Evolutionary conservation across 30 jellyfish, hydroid and myxozoan genomes (phyloP).

Genomic region (Phacellophora camtschatica): DNA sequence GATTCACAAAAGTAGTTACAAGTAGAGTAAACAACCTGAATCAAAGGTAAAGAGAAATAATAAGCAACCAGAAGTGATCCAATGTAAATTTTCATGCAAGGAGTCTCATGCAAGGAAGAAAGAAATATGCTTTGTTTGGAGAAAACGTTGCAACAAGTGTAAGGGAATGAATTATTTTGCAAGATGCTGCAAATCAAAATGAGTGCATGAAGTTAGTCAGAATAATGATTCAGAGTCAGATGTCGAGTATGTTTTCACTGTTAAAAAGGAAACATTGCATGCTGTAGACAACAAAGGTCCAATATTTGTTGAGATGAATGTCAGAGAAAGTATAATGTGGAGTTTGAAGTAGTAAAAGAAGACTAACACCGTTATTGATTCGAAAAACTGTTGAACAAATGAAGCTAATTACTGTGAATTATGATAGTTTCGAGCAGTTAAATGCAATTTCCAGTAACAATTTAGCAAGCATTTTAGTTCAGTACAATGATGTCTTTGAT

Average conservation of each 20-base stretch:
- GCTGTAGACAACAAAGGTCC: not conserved
- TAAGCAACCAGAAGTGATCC: not conserved
- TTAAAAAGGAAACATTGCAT: not conserved
- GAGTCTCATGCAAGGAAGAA: not conserved
- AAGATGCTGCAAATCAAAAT: slow-evolving; percentile 14
- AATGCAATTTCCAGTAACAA: slow-evolving; percentile 15
- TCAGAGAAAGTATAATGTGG: slow-evolving; percentile 26
- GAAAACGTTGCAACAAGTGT: slow-evolving; percentile 16
- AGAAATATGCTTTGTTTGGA: slow-evolving; percentile 12
- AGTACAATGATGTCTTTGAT: slow-evolving; percentile 31
- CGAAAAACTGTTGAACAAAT: slow-evolving; percentile 20
- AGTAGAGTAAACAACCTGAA: slow-evolving; percentile 8
- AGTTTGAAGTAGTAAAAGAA: slow-evolving; percentile 20
- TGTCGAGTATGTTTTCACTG: not conserved
- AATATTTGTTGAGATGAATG: no score
- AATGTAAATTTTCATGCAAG: not conserved
- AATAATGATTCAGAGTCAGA: not conserved
- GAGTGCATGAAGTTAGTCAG: slow-evolving; percentile 28
- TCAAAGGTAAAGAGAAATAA: not conserved
- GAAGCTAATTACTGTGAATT: slow-evolving; percentile 14
- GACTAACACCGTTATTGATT: slow-evolving; percentile 13
- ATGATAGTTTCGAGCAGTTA: slow-evolving; percentile 21
- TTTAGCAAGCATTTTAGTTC: not conserved
- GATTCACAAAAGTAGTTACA: slow-evolving; percentile 9
- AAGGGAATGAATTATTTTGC: slow-evolving; percentile 12